Conservation (phyloP, 2,797 vertebrate species). For the Gobio occitaniae region DNA sequence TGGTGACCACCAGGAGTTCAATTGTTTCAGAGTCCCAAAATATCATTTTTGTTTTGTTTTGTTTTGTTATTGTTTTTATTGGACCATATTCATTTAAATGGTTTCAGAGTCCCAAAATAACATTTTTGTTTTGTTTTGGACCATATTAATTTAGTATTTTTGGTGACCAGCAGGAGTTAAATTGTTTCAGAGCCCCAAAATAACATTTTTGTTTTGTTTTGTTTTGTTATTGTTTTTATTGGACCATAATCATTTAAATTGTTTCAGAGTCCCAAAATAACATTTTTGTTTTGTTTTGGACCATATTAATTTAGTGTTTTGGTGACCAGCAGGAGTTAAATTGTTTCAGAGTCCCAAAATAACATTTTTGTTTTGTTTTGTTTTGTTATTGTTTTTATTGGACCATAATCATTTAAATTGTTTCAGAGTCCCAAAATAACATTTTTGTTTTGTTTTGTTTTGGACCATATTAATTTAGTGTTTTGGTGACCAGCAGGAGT, state of each 20-base stretch:
- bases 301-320: neutral
- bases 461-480: neutral
- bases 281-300: neutral
- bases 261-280: neutral
- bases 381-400: too few species aligned
- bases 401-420: too few species aligned
- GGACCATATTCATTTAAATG: neutral
- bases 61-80: neutral
- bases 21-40: neutral
- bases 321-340: neutral
- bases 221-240: too few species aligned
- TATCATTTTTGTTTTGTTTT: neutral
- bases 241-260: neutral
- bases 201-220: too few species aligned
- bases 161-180: neutral
- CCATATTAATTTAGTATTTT: neutral
- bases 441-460: too few species aligned
- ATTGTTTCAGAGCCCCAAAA: neutral
- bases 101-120: neutral
- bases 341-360: neutral
- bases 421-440: too few species aligned
- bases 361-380: too few species aligned
- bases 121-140: neutral
- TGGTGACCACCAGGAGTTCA: neutral
- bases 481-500: too few species aligned